Percentiles rank a stretch among this genome's conserved stretches.
phyloP scores from a whole-genome alignment of 1,140 invertebrate species.

The Cataglyphis hispanica region DNA sequence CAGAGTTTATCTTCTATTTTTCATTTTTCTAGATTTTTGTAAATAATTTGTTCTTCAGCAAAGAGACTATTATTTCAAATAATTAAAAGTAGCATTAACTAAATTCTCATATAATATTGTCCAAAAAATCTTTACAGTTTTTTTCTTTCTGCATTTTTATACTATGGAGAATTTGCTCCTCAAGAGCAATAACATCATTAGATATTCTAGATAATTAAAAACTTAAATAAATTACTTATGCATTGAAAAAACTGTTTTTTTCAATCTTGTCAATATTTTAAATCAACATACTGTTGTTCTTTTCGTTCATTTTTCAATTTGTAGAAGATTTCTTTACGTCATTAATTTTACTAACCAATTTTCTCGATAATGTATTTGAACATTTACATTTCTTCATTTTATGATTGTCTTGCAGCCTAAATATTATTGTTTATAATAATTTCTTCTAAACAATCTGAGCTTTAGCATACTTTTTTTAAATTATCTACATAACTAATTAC shows the following conservation, averaged over 20 bases:
- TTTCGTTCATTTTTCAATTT: not conserved
- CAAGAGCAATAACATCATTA: not conserved
- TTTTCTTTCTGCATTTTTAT: not conserved
- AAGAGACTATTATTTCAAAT: not conserved
- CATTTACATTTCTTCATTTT: not conserved
- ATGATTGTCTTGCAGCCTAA: not conserved
- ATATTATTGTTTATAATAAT: not conserved
- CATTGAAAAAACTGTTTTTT: not conserved
- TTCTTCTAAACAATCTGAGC: not conserved
- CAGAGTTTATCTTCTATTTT: not conserved
- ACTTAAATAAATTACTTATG: not conserved
- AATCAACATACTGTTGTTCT: not conserved
- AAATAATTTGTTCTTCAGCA: not conserved
- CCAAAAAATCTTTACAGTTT: not conserved
- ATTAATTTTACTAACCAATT: not conserved
- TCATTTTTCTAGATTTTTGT: not conserved
- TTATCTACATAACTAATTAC: not conserved
- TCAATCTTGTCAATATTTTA: not conserved
- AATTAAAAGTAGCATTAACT: not conserved
- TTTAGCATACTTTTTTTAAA: not conserved
- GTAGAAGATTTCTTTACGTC: not conserved
- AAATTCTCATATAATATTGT: not conserved
- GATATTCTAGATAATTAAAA: not conserved
- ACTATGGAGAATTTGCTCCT: not conserved
- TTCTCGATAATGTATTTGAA: not conserved